Base-by-base conservation (phyloP, 2,113 vertebrate genomes). In the Thryonomys swinderianus region DNA sequence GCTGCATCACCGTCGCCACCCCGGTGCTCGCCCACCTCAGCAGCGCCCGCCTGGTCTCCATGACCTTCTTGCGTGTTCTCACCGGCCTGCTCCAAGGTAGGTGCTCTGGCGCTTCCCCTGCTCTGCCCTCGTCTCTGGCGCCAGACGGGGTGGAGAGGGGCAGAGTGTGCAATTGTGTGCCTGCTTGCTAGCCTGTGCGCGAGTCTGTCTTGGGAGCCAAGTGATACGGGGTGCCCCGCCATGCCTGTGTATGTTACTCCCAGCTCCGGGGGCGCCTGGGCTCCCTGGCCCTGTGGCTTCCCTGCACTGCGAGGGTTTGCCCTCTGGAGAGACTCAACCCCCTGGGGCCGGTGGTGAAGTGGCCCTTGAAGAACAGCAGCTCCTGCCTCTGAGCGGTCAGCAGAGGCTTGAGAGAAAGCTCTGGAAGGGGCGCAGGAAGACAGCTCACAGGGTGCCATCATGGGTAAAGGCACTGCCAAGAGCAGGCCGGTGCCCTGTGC, bases 21-120 rank as follows among this genome's bases (percentile, higher is more conserved):
- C 99, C 99, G 0, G 88, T 99, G 97, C 98, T 99, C 57, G 98
- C 99, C 27, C 98, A 98, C 66, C 92, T 99, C 92, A 98, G 99
- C 94, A 98, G 99, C 7, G 98, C 99, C 89, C 99, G 99, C 4
- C 99, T 99, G 45, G 34, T 98, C 81, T 98, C 99, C 91, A 98
- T 99, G 99, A 99, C 99, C 12, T 96, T 98, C 84, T 98, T 99
- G 1, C 98, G 99, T 82, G 99, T 99, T 96, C 99, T 99, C 79
- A 99, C 99, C 97, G 99, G 99, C 40, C 90, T 99, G 83, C 97
- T 99, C 90, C 99, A 99, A 99, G 99, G 99, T 99, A 99, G 98
- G 42, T 1, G 0, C 17, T 27, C 7, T 0, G 13, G 2, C 7
- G 21, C 61, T 20, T 42, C 45, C 45, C 34, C 42, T 1, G 2